These are phyloP conservation scores for Drosophila kanapiae DNA, from an alignment of 1,140 invertebrate species.

Conservation along the genomic window DNA sequence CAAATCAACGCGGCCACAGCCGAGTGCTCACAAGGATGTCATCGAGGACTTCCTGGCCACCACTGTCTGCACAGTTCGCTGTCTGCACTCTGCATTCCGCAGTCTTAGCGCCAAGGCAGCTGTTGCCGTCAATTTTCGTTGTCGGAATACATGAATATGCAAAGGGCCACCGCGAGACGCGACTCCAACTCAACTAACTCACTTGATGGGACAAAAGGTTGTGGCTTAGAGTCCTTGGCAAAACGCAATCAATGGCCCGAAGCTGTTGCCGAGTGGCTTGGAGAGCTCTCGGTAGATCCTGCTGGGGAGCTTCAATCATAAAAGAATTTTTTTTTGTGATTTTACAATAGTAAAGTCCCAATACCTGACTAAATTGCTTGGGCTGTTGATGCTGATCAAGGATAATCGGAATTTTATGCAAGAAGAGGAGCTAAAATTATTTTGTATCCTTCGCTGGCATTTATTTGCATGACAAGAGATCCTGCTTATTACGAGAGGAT, in stretches of 20 bases:
- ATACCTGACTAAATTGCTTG: neutral
- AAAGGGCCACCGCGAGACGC: slow-evolving; percentile 38
- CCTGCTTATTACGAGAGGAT: neutral
- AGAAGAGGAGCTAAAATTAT: neutral
- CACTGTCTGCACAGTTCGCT: slow-evolving; percentile 15
- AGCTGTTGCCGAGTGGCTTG: slow-evolving; percentile 31
- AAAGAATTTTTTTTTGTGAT: neutral
- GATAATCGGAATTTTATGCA: neutral
- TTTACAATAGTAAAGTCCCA: neutral
- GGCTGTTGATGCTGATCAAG: neutral
- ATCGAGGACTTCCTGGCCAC: slow-evolving; percentile 41
- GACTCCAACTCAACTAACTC: slow-evolving; percentile 55
- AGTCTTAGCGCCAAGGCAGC: slow-evolving; percentile 46
- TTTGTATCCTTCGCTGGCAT: neutral
- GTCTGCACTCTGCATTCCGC: slow-evolving; percentile 6
- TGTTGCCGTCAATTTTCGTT: slow-evolving; percentile 53
- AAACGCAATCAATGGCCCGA: slow-evolving; percentile 46
- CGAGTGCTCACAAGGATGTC: slow-evolving; percentile 52
- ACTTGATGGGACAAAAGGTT: slow-evolving; percentile 55
- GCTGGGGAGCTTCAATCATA: neutral
- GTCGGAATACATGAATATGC: slow-evolving; percentile 47
- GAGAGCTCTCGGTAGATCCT: slow-evolving; percentile 5
- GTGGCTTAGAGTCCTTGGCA: slow-evolving; percentile 29
- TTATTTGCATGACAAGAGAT: slow-evolving; percentile 15
- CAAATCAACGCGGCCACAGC: slow-evolving; percentile 67